Base-by-base conservation (phyloP, 1,140 invertebrate genomes). In the Pseudomyrmex sp. region DNA sequence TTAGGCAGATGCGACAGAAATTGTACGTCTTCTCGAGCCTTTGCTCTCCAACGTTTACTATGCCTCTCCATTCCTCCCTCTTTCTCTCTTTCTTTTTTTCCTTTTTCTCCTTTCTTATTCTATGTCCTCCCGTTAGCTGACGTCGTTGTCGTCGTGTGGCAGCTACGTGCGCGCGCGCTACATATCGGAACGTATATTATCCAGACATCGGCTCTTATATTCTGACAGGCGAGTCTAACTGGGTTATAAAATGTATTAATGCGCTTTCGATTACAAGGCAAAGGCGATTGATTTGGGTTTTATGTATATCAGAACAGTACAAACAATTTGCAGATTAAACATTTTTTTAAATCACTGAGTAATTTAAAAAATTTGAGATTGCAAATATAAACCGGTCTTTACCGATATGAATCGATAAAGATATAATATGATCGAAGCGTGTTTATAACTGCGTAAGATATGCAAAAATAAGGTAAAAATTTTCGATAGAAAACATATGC, bases 1-100 rank as follows among this genome's bases (percentile, higher is more conserved):
- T 92, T 91, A 92, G 91, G 90, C 91, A 92, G 91, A 92, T 92
- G 91, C 89, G 89, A 91, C 91, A 91, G 70, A 91, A 91, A 92
- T 91, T 89, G 82, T 86, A 68, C 85, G 87, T 86, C 84, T 84
- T 46, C 48, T 18, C n/a, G 7, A 59, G 13, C 48, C 20, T 61
- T 15, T n/a, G 61, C 10, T 66, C 52, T 35, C 15, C 23, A 52
- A 20, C 61, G n/a, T 62, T 54, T 48, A 23, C 4, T 54, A 46
- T 44, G 46, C 63, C 56, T 12, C 20, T 69, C 61, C 59, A n/a
- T 8, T 73, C 10, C 35, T 0, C 26, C 10, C 7, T 2, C 5
- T 15, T 18, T 8, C 2, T 72, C 52, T 20, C 2, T 56, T 20
- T 10, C 20, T n/a, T 15, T 20, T 8, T 20, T 48, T 44, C 10